phyloP scores from a whole-genome alignment of 2,113 vertebrate species.

The Eulemur macaco region DNA sequence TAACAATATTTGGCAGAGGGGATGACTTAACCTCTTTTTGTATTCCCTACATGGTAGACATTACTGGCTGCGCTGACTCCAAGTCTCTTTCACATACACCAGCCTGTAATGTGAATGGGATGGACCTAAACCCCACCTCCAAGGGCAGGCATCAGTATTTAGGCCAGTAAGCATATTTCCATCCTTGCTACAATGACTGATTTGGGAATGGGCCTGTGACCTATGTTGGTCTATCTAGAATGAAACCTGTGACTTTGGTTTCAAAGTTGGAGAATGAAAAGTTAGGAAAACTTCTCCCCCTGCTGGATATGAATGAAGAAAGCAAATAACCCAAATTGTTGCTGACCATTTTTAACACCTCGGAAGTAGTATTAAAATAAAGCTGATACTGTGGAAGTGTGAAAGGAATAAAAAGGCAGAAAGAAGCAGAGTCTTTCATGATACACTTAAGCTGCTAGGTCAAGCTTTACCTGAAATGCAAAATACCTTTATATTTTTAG shows the following conservation, averaged over 20 bases:
- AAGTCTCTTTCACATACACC: background rate
- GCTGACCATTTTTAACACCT: background rate
- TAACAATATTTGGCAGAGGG: background rate
- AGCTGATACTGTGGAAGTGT: background rate
- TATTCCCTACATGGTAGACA: background rate
- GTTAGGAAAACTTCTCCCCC: background rate
- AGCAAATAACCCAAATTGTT: background rate
- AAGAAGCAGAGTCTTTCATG: background rate
- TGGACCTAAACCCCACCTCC: background rate
- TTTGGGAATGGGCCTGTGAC: background rate
- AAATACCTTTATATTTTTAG: background rate
- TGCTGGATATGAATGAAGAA: slow-evolving; percentile 1
- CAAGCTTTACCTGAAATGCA: background rate
- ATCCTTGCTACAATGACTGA: background rate
- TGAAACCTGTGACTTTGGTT: background rate
- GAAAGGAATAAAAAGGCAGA: background rate
- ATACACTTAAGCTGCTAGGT: background rate
- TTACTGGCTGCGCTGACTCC: no score
- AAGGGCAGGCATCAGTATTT: background rate
- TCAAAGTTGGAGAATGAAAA: background rate
- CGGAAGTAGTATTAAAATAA: background rate
- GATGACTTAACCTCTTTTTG: background rate
- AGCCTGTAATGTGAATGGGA: background rate
- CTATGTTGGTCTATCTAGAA: background rate
- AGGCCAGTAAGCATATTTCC: background rate